Conservation (phyloP, 2,113 vertebrate species). For the Cryptotis parvus region DNA sequence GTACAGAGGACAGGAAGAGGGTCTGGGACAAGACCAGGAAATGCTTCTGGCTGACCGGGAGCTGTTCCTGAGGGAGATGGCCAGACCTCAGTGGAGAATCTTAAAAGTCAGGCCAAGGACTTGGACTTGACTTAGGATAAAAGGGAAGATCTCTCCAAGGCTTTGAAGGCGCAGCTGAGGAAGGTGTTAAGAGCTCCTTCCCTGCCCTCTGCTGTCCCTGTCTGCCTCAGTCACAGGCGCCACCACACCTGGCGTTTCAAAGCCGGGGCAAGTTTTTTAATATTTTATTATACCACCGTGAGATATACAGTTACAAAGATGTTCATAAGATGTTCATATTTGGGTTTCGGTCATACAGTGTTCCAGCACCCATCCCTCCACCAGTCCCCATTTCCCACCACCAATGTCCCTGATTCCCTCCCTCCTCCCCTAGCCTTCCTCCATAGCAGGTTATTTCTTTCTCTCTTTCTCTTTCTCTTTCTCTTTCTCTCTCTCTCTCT, state of each 20-base stretch:
- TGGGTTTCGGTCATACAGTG: too few relatives aligned
- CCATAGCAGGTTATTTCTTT: too few relatives aligned
- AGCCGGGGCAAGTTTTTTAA: too few relatives aligned
- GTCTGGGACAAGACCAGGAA: background rate
- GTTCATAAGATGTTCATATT: too few relatives aligned
- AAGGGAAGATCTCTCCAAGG: background rate
- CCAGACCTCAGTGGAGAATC: background rate
- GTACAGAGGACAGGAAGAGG: background rate
- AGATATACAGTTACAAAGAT: too few relatives aligned
- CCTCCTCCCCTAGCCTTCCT: too few relatives aligned
- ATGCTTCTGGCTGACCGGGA: background rate
- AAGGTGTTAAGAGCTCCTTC: background rate
- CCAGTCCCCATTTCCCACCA: too few relatives aligned
- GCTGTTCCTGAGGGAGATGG: background rate
- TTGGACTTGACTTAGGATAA: background rate
- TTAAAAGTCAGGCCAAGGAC: background rate
- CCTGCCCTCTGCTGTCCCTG: background rate
- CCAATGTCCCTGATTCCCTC: too few relatives aligned
- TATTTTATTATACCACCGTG: too few relatives aligned
- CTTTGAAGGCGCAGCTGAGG: background rate
- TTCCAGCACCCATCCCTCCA: too few relatives aligned
- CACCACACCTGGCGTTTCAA: conserved; percentile 53
- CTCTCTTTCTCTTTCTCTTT: too few relatives aligned
- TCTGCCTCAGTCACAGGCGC: background rate
- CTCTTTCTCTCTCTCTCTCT: too few relatives aligned